These are phyloP conservation scores for Lutraria rhynchaena DNA, from an alignment of 1,140 invertebrate species.

Conservation along the genomic window DNA sequence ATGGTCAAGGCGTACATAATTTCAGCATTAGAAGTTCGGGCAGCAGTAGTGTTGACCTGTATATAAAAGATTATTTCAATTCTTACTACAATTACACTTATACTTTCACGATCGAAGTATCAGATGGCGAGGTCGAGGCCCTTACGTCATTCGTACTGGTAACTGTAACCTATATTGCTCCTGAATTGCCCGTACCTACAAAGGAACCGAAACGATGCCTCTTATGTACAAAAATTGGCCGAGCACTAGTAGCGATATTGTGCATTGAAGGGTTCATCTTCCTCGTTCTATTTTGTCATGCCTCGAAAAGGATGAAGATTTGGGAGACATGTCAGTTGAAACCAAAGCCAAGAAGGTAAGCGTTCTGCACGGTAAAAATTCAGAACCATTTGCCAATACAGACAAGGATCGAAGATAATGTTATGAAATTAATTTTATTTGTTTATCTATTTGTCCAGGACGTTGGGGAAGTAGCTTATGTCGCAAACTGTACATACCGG, in stretches of 20 bases:
- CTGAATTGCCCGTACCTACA: neutral
- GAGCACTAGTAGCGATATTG: neutral
- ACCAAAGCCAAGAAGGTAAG: slow-evolving; percentile 16
- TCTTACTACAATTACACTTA: slow-evolving; percentile 16
- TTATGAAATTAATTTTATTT: too few relatives aligned
- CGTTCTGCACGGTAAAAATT: too few relatives aligned
- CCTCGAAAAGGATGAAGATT: neutral
- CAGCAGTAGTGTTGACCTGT: neutral
- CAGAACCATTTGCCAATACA: too few relatives aligned
- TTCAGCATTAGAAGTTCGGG: neutral
- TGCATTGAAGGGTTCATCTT: neutral
- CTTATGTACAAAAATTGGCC: neutral
- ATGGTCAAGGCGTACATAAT: neutral
- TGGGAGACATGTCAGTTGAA: neutral
- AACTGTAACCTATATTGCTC: neutral
- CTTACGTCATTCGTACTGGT: neutral
- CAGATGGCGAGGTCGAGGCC: neutral
- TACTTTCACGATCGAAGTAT: slow-evolving; percentile 4
- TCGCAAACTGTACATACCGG: too few relatives aligned
- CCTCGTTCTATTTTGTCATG: neutral
- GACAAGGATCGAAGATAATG: too few relatives aligned
- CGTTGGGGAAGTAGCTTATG: too few relatives aligned
- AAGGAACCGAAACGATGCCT: neutral
- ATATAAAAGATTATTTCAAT: neutral
- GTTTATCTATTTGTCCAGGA: too few relatives aligned